Evolutionary conservation across 1,140 invertebrate genomes (phyloP).

Genomic region (Drosophila pseudoobscura): DNA sequence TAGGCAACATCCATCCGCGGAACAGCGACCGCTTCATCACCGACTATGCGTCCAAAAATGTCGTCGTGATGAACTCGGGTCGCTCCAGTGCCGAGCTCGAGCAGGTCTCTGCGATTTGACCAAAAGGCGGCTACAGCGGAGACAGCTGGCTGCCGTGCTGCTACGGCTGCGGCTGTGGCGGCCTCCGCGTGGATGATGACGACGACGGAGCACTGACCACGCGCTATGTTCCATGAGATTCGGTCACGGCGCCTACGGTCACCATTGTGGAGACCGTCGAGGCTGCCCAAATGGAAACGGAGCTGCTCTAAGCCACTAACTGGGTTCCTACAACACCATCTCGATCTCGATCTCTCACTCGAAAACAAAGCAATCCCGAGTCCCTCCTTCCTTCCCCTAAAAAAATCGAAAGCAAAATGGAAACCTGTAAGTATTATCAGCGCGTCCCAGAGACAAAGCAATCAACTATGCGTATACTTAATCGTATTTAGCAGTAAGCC

Average conservation of each 20-base stretch:
- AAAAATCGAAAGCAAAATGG: slow-evolving; percentile 10
- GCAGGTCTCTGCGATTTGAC: slow-evolving; percentile 83
- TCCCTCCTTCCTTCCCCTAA: background rate
- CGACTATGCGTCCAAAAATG: slow-evolving; percentile 82
- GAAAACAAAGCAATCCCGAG: slow-evolving; percentile 28
- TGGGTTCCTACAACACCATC: slow-evolving; percentile 61
- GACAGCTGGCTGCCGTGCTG: slow-evolving; percentile 46
- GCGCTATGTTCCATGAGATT: slow-evolving; percentile 82
- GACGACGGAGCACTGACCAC: slow-evolving; percentile 74
- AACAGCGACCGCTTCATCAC: slow-evolving; percentile 83
- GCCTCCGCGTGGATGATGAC: slow-evolving; percentile 57
- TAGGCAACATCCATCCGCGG: slow-evolving; percentile 82
- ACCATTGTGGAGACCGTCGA: slow-evolving; percentile 74
- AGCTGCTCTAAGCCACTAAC: slow-evolving; percentile 58
- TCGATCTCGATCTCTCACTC: slow-evolving; percentile 3
- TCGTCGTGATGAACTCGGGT: slow-evolving; percentile 81
- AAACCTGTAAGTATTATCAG: slow-evolving; percentile 74
- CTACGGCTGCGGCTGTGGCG: slow-evolving; percentile 48
- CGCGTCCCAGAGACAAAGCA: slow-evolving; percentile 55
- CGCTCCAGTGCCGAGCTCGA: slow-evolving; percentile 82
- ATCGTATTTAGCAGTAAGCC: slow-evolving; percentile 49
- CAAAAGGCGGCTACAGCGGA: slow-evolving; percentile 64
- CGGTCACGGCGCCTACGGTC: slow-evolving; percentile 74
- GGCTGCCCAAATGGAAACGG: slow-evolving; percentile 76
- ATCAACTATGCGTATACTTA: slow-evolving; percentile 71